Evolutionary conservation across 2,113 vertebrate genomes (phyloP), one percentile per base, ranked within the genome.

Genomic region (Odontesthes bonariensis): DNA sequence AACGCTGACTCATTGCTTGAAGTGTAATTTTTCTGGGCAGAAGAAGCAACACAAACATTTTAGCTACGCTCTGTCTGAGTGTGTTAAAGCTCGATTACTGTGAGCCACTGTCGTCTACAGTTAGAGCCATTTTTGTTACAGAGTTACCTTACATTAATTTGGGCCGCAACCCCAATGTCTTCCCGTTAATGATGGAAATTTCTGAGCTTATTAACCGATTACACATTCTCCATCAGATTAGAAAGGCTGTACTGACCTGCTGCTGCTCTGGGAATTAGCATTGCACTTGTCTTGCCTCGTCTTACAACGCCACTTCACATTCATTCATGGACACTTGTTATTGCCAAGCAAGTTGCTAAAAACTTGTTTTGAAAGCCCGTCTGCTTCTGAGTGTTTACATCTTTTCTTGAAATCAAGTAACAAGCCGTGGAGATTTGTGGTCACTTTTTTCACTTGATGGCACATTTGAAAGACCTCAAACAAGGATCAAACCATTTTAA

Each of bases 141-240:
- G 60, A 12, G 73, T 70, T 89, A 67, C 61, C 61, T 16, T 57
- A 61, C 68, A 53, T 74, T 70, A 76, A 71, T 79, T 65, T 68
- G 56, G 67, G 51, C 68, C 27, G 77, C 9, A 11, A 27, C 71
- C 52, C 71, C 61, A n/a, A 38, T 33, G 49, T 77, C 80, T 83
- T 69, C 84, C 57, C 72, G 83, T 92, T 93, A 92, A 88, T 82
- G 79, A 90, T 83, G 85, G 79, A 92, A 92, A 92, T 92, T 69
- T 49, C 82, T 89, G 73, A 92, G 84, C 91, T 92, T 93, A 94
- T 92, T 93, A 95, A 87, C 91, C 81, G 92, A 94, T 94, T 94
- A 92, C 73, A 89, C 94, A 94, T 95, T 94, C 94, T 93, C 82
- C 87, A 86, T 90, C 90, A 94, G 94, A 94, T 95, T 94, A 94